Percentiles rank a stretch among this genome's conserved stretches.
Conservation (phyloP, 2,888 invertebrate genomes). For the Myopa testacea region DNA sequence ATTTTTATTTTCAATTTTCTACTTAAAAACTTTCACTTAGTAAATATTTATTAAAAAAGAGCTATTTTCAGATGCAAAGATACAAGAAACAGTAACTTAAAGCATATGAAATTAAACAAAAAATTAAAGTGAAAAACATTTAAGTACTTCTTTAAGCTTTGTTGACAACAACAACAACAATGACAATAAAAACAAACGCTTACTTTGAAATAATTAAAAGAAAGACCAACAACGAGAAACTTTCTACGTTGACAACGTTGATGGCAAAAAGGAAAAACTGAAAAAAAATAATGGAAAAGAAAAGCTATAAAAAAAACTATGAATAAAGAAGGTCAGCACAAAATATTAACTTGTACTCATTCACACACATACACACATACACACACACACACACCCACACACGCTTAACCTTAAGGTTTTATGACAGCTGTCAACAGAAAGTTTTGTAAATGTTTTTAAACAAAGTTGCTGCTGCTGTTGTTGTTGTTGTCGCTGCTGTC, state of each 20-base stretch:
- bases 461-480: not conserved
- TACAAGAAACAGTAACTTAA: too few relatives aligned
- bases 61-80: too few relatives aligned
- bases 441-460: slow-evolving; percentile 2
- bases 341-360: not conserved
- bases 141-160: slow-evolving; percentile 2
- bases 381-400: not conserved
- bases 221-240: slow-evolving; percentile 6
- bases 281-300: not conserved
- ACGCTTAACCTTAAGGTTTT: slow-evolving; percentile 33
- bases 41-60: too few relatives aligned
- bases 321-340: not conserved
- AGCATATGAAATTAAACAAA: too few relatives aligned
- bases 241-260: slow-evolving; percentile 10
- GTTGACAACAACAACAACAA: not conserved
- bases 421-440: slow-evolving; percentile 34
- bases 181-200: not conserved
- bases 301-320: not conserved
- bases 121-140: slow-evolving; percentile 1
- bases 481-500: not conserved
- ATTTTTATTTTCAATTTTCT: too few relatives aligned
- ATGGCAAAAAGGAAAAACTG: too few relatives aligned
- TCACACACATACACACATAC: not conserved
- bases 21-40: too few relatives aligned
- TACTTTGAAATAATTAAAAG: not conserved